Evolutionary conservation across 2,888 invertebrate species (phyloP).

Genomic region (Tanypteryx hageni): DNA sequence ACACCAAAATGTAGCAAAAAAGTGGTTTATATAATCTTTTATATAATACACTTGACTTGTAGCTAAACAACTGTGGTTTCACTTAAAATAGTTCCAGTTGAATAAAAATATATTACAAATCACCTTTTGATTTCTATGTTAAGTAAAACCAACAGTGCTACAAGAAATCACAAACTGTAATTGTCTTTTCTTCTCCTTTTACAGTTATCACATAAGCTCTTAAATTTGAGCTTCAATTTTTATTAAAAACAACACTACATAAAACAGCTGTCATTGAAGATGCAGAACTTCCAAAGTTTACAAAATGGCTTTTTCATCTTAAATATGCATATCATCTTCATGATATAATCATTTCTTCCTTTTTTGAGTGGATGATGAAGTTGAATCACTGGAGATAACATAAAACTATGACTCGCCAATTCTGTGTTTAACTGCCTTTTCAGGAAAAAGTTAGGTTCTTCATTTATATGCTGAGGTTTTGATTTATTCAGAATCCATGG

Average conservation of each 20-base stretch:
- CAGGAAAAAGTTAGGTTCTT: background rate
- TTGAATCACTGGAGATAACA: background rate
- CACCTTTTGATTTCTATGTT: slow-evolving; percentile 53
- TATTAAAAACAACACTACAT: slow-evolving; percentile 57
- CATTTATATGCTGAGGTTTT: background rate
- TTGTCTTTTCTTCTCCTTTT: slow-evolving; percentile 55
- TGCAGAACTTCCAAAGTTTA: background rate
- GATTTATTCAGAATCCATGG: slow-evolving; percentile 16
- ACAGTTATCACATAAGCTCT: slow-evolving; percentile 62
- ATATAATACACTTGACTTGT: slow-evolving; percentile 46
- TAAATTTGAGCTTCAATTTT: slow-evolving; percentile 54
- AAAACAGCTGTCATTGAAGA: slow-evolving; percentile 52
- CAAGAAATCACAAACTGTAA: slow-evolving; percentile 57
- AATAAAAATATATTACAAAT: slow-evolving; percentile 63
- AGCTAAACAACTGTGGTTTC: slow-evolving; percentile 46
- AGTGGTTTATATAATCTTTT: slow-evolving; percentile 26
- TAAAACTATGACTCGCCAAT: slow-evolving; percentile 25
- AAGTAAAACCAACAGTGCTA: slow-evolving; percentile 59
- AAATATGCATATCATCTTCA: background rate
- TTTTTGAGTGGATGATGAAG: background rate
- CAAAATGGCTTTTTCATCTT: background rate
- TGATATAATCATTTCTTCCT: slow-evolving; percentile 11
- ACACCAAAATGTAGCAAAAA: slow-evolving; percentile 60
- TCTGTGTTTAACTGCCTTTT: slow-evolving; percentile 12
- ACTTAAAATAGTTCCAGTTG: slow-evolving; percentile 58